Evolutionary conservation across 2,888 invertebrate species (phyloP).

Genomic region (Mimumesa dahlbomi): DNA sequence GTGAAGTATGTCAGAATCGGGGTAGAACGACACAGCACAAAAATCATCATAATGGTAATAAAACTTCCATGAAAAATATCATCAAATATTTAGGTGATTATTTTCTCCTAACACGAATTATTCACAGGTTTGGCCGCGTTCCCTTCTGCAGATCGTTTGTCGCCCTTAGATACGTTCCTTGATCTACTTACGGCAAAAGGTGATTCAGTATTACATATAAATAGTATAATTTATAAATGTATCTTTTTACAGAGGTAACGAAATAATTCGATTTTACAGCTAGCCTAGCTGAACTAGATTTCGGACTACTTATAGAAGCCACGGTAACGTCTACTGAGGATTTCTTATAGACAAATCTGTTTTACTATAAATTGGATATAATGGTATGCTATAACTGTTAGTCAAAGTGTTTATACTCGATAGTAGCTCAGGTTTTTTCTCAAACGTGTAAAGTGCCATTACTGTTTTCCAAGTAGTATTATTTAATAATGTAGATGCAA

Average conservation of each 20-base stretch:
- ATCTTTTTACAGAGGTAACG: not conserved
- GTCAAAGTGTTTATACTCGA: slow-evolving; percentile 19
- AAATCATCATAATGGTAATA: slow-evolving; percentile 76
- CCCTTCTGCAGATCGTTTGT: slow-evolving; percentile 87
- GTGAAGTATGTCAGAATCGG: slow-evolving; percentile 81
- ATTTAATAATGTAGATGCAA: slow-evolving; percentile 15
- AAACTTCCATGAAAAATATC: too few relatives aligned
- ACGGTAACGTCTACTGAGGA: slow-evolving; percentile 86
- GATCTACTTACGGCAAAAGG: slow-evolving; percentile 91
- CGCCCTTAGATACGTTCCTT: slow-evolving; percentile 91
- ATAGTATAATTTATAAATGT: not conserved
- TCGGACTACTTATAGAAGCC: slow-evolving; percentile 92
- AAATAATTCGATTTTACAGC: slow-evolving; percentile 80
- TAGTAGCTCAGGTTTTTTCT: slow-evolving; percentile 16
- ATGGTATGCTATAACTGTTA: not conserved
- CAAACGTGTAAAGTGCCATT: slow-evolving; percentile 42
- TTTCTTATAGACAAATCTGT: slow-evolving; percentile 71
- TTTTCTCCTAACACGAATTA: too few relatives aligned
- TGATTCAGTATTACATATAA: slow-evolving; percentile 53
- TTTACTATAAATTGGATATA: slow-evolving; percentile 10
- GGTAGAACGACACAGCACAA: slow-evolving; percentile 74
- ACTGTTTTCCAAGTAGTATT: slow-evolving; percentile 22
- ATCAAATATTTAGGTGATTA: not conserved
- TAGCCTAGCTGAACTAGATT: slow-evolving; percentile 91
- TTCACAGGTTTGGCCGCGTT: slow-evolving; percentile 89